phyloP scores from a whole-genome alignment of 1,140 invertebrate species.

The Mercenaria mercenaria region DNA sequence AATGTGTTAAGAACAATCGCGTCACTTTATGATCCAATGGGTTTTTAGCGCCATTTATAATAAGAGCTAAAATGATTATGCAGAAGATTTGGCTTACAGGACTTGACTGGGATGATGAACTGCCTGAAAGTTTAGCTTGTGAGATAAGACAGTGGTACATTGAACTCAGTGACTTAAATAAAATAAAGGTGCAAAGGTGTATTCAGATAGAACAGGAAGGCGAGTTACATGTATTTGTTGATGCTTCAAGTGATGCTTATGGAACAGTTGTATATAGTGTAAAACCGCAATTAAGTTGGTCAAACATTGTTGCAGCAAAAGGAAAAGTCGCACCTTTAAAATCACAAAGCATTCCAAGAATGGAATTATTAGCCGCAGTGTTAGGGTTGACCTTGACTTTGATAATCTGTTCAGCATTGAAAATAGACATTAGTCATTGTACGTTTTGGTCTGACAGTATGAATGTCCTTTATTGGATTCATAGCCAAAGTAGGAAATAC shows the following conservation, averaged over 20 bases:
- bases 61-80: conserved; percentile 53
- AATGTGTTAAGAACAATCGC: conserved; percentile 51
- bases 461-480: conserved; percentile 62
- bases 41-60: conserved; percentile 52
- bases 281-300: background rate
- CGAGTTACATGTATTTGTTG: background rate
- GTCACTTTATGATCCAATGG: conserved; percentile 60
- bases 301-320: background rate
- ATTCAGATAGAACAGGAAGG: background rate
- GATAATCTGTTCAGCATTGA: conserved; percentile 24
- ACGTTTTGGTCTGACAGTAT: conserved; percentile 61
- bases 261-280: background rate
- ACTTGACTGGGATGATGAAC: conserved; percentile 45
- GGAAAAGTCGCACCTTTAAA: background rate
- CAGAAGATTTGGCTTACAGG: conserved; percentile 63
- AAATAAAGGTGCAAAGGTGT: conserved; percentile 18
- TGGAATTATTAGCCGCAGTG: conserved; percentile 21
- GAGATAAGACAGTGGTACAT: conserved; percentile 41
- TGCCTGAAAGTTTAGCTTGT: background rate
- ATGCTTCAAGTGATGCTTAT: background rate
- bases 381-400: conserved; percentile 38
- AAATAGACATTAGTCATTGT: background rate
- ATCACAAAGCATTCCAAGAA: conserved; percentile 14
- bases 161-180: conserved; percentile 30
- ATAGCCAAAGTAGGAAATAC: background rate